Percentiles rank a stretch among this genome's conserved stretches.
phyloP scores from a whole-genome alignment of 2,888 invertebrate species.

The Netelia melanura region DNA sequence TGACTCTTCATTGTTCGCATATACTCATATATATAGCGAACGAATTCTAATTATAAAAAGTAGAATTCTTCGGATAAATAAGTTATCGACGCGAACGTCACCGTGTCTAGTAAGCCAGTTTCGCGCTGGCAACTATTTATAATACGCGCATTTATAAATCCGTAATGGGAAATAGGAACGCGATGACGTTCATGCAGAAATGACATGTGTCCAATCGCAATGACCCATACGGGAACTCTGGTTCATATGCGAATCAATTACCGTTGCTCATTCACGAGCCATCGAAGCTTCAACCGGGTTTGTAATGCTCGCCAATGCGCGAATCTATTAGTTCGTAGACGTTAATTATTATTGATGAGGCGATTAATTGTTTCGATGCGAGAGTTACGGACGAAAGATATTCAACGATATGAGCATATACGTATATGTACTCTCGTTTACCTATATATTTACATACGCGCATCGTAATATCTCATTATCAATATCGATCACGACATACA shows the following conservation, averaged over 20 bases:
- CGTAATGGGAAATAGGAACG: conserved; percentile 1
- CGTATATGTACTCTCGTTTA: background rate
- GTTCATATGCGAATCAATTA: conserved; percentile 46
- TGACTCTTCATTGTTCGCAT: background rate
- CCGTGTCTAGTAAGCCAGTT: background rate
- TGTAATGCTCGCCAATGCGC: conserved; percentile 35
- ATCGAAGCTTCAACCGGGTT: conserved; percentile 33
- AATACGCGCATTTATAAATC: conserved; percentile 16
- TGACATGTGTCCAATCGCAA: conserved; percentile 29
- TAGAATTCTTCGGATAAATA: conserved; percentile 31
- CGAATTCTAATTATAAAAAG: conserved; percentile 39
- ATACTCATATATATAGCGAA: background rate
- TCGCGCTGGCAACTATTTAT: conserved; percentile 34
- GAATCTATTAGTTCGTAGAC: conserved; percentile 39
- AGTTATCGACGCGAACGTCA: conserved; percentile 41
- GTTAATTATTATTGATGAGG: conserved; percentile 48
- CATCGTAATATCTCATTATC: background rate
- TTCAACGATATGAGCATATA: background rate
- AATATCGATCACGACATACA: background rate
- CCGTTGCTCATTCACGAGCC: conserved; percentile 31
- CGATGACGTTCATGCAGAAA: conserved; percentile 37
- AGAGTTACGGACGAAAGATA: background rate
- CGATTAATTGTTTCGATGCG: background rate
- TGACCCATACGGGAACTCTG: background rate
- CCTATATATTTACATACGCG: background rate